Conservation (phyloP, 2,797 vertebrate species). For the Coregonus sp. region DNA sequence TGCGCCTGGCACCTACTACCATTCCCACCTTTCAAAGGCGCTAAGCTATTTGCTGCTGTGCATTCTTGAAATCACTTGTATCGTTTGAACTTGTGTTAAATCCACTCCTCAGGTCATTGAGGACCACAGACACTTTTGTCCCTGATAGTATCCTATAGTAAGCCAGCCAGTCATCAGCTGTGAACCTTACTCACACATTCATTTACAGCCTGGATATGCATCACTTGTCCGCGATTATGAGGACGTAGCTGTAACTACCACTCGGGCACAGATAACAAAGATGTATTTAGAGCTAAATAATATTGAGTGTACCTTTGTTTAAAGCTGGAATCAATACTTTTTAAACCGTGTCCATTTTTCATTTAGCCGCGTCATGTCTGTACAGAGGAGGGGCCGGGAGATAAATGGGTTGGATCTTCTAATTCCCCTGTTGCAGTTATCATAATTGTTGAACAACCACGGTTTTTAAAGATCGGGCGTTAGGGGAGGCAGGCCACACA, state of each 20-base stretch:
- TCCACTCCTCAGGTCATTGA: not conserved
- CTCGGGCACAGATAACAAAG: conserved; percentile 83
- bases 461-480: conserved; percentile 75
- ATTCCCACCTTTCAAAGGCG: not conserved
- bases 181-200: conserved; percentile 59
- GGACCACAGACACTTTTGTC: not conserved
- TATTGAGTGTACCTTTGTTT: conserved; percentile 88
- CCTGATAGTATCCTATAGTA: conserved; percentile 14
- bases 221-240: conserved; percentile 80
- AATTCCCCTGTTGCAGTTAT: conserved; percentile 80
- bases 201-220: conserved; percentile 72
- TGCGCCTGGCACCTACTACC: too few species aligned
- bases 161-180: conserved; percentile 50
- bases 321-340: conserved; percentile 86
- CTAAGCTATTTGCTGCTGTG: not conserved
- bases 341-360: conserved; percentile 87
- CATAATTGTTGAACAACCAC: conserved; percentile 81
- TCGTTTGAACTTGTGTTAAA: not conserved
- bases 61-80: not conserved
- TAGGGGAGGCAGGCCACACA: conserved; percentile 69
- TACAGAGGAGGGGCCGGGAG: conserved; percentile 74
- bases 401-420: conserved; percentile 79
- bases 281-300: conserved; percentile 88
- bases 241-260: conserved; percentile 75
- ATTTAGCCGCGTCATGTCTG: conserved; percentile 82